Evolutionary conservation across 2,797 vertebrate genomes (phyloP).

Genomic region (Holocentrus rufus): DNA sequence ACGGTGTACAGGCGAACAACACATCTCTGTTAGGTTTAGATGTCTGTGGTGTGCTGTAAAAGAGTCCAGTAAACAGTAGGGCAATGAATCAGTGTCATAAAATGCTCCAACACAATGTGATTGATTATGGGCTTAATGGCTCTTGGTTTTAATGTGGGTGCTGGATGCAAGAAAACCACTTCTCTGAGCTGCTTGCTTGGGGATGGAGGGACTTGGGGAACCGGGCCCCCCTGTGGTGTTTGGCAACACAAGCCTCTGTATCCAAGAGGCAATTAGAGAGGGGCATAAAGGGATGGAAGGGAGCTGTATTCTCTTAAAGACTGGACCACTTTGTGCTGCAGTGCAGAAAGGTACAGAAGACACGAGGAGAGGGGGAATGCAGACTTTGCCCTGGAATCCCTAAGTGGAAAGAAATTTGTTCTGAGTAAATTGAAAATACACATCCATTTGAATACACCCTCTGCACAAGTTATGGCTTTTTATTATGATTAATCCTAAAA

Average conservation of each 20-base stretch:
- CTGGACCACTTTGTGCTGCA: background rate
- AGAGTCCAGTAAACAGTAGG: conserved; percentile 42
- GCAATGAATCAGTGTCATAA: conserved; percentile 63
- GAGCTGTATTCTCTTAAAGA: background rate
- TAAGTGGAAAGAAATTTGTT: background rate
- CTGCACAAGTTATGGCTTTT: background rate
- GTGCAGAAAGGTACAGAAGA: conserved; percentile 17
- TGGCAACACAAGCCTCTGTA: conserved; percentile 47
- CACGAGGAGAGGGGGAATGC: background rate
- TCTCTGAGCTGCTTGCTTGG: conserved; percentile 13
- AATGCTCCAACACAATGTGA: conserved; percentile 50
- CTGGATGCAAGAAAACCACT: conserved; percentile 10
- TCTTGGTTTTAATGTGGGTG: conserved; percentile 23
- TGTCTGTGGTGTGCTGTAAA: conserved; percentile 58
- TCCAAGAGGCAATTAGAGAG: conserved; percentile 48
- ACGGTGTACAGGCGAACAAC: conserved; percentile 29
- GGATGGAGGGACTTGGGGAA: background rate
- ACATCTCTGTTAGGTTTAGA: conserved; percentile 47
- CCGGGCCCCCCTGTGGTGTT: conserved; percentile 41
- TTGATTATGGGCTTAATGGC: conserved; percentile 49
- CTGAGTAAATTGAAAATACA: background rate
- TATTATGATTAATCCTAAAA: too few species aligned
- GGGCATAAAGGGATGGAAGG: background rate
- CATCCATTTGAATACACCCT: background rate
- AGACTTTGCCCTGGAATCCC: background rate